Evolutionary conservation across 2,113 vertebrate genomes (phyloP), one percentile per base, ranked within the genome.

Genomic region (Otolemur garnettii): DNA sequence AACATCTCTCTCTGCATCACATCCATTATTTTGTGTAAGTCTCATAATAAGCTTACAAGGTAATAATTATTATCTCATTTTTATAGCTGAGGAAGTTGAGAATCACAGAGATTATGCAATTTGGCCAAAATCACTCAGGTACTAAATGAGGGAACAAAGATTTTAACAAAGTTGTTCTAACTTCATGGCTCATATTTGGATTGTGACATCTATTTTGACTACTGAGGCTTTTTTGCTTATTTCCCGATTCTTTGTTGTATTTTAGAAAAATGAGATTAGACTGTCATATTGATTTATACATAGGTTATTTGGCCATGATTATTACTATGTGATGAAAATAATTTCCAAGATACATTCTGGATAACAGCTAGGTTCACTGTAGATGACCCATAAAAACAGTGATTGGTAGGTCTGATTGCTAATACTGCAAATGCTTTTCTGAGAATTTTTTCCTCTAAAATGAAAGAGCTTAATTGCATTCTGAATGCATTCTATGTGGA

Each of bases 11-110:
- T 90, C 57, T 87, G 68, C 18, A 95, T 59, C 82, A 59, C 18
- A 90, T 35, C 22, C 11, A 90, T 84, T 94, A 89, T 93, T 93
- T 96, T 66, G 96, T 60, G 90, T 97, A 95, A 94, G n/a, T 85
- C 45, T 97, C 45, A 87, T 19, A 84, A 86, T 3, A 92, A 83
- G 59, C 53, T 53, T 71, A 78, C 38, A 30, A 93, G 38, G 42
- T 91, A 66, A 93, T 38, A 94, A 68, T 66, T 90, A 69, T 72
- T n/a, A 86, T 55, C 22, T 7, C 24, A 86, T 94, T 85, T 96
- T 96, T 42, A 90, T 72, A 85, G 53, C 83, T 45, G 8, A 93
- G 6, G n/a, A 93, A 93, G 90, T 12, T 60, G 45, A 91, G 62
- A 89, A 28, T 93, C 38, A 92, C 66, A 91, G 45, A 96, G 35